Conservation (phyloP, 1,140 invertebrate species). For the Leptinotarsa texana region DNA sequence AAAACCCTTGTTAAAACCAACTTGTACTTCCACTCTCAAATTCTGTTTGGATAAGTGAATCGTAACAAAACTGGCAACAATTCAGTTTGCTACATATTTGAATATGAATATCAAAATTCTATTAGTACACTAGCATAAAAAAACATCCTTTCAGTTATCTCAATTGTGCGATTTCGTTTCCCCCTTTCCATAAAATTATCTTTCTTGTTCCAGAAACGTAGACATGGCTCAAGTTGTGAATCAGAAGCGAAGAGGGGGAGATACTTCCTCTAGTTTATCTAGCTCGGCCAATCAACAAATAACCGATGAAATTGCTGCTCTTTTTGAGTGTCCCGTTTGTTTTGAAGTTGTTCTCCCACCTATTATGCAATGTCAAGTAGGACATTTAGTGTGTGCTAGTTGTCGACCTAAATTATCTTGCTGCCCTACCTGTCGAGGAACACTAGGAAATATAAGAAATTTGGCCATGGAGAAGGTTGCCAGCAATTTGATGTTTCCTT, state of each 20-base stretch:
- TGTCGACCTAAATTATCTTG: conserved; percentile 95
- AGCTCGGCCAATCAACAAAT: conserved; percentile 59
- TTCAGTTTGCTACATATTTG: too few relatives aligned
- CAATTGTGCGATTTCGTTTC: too few relatives aligned
- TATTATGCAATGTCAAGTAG: conserved; percentile 86
- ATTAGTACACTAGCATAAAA: too few relatives aligned
- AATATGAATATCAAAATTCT: too few relatives aligned
- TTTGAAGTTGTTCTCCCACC: conserved; percentile 99
- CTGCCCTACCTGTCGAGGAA: conserved; percentile 97
- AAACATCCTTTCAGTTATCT: too few relatives aligned
- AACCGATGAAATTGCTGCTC: conserved; percentile 86
- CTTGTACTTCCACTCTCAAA: too few relatives aligned
- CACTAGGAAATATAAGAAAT: conserved; percentile 95
- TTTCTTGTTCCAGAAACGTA: not conserved
- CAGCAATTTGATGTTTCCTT: conserved; percentile 96
- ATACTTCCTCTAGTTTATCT: conserved; percentile 37
- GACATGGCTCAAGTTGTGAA: conserved; percentile 45
- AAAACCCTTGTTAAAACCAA: too few relatives aligned
- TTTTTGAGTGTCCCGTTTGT: conserved; percentile 99
- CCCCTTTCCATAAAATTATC: too few relatives aligned
- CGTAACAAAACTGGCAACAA: too few relatives aligned
- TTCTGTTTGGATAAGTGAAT: too few relatives aligned
- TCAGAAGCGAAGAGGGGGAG: conserved; percentile 44
- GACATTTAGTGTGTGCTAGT: conserved; percentile 88
- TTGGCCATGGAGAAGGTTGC: conserved; percentile 99